Evolutionary conservation across 2,113 vertebrate genomes (phyloP).

Genomic region (Microtus ochrogaster): DNA sequence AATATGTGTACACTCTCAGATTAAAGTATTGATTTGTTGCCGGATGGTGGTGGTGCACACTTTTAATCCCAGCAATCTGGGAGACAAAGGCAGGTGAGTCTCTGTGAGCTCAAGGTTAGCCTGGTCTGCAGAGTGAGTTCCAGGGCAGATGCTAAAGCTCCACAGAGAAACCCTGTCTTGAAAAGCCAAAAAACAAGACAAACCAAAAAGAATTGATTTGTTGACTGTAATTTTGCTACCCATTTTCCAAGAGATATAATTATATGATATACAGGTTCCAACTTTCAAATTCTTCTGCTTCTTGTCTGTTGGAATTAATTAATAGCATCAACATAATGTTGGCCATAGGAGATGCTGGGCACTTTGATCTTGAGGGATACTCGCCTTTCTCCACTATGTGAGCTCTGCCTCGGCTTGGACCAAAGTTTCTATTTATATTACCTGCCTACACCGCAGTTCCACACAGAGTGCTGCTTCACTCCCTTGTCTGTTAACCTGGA

Average conservation of each 20-base stretch:
- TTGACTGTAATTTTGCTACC: not conserved
- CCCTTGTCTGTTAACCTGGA: not conserved
- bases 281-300: conserved; percentile 20
- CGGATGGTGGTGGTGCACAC: too few species aligned
- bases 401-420: not conserved
- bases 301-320: not conserved
- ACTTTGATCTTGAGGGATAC: not conserved
- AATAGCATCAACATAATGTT: not conserved
- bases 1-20: not conserved
- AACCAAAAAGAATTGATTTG: not conserved
- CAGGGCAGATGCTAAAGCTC: too few species aligned
- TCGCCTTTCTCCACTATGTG: not conserved
- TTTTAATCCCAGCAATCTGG: too few species aligned
- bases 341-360: not conserved
- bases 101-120: too few species aligned
- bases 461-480: not conserved
- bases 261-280: conserved; percentile 5
- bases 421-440: not conserved
- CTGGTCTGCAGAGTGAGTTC: too few species aligned
- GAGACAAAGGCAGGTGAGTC: too few species aligned
- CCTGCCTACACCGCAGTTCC: not conserved
- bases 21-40: conserved; percentile 8
- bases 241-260: not conserved
- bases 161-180: too few species aligned
- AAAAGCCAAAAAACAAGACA: too few species aligned